Evolutionary conservation across 2,888 invertebrate species (phyloP), one percentile per base, ranked within the genome.

Genomic region (Aquatica leii): DNA sequence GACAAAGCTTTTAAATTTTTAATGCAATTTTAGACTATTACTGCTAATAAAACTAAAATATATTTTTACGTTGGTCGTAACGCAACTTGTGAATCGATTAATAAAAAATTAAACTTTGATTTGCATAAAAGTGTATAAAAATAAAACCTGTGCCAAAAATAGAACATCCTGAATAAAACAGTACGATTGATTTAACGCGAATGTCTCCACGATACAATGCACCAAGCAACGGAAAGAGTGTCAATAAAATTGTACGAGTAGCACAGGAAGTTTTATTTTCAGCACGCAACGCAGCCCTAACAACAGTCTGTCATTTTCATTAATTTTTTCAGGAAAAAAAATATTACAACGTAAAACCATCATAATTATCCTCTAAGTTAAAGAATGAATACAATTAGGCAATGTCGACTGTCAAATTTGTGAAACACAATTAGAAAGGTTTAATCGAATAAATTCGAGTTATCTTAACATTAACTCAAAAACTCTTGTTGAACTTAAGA

Each of bases 401-500:
- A 58, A 62, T 69, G 67, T 67, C 52, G 67, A 56, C 56, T 67
- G 62, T 67, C 70, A 67, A 69, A 66, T 67, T 65, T 24, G 65
- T 62, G 69, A 62, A 67, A 66, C 60, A 70, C 63, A 69, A 69
- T 70, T 69, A 69, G 67, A 51, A 40, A 51, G 62, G 66, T 66
- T 2, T 64, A 63, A 63, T 63, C 62, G 58, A 68, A 70, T 68
- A 69, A 70, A 69, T 67, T 66, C 56, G 65, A 67, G 65, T 65
- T 60, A 65, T 67, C 63, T 67, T 58, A 67, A 60, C 61, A 54
- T 68, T 58, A 43, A 40, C 62, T 62, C 50, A 65, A 65, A 63
- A 67, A 54, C 58, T 65, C 62, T 61, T 69, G 62, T 67, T 65
- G 69, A 69, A 70, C 69, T 64, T 66, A 67, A 69, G 66, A 71